These are phyloP conservation scores for Lepus europaeus DNA, from an alignment of 2,113 vertebrate species.

Conservation along the genomic window DNA sequence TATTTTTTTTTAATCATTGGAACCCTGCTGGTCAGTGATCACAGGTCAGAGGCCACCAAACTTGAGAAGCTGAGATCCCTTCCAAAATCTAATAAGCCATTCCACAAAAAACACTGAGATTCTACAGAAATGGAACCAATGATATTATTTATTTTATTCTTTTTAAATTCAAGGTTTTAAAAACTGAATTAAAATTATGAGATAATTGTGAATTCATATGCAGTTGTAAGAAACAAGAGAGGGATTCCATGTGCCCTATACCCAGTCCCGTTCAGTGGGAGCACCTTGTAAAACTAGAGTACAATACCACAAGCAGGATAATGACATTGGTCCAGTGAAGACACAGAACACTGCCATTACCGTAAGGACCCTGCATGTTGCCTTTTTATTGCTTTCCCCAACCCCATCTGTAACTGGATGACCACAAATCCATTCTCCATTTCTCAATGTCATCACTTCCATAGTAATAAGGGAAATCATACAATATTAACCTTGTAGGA, in stretches of 20 bases:
- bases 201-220: background rate
- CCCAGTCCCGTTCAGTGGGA: background rate
- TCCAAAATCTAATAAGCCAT: background rate
- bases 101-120: background rate
- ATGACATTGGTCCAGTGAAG: background rate
- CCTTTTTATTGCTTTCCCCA: background rate
- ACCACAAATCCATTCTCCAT: background rate
- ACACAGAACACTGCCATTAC: background rate
- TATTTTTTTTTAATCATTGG: background rate
- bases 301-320: background rate
- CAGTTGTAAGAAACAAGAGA: slow-evolving; percentile 8
- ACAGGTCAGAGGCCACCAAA: slow-evolving; percentile 11
- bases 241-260: background rate
- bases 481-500: slow-evolving; percentile 5
- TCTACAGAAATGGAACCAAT: background rate
- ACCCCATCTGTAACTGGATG: background rate
- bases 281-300: background rate
- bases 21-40: background rate
- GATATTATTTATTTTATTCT: background rate
- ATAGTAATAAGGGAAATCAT: slow-evolving; percentile 16
- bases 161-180: slow-evolving; percentile 10
- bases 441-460: background rate
- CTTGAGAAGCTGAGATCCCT: background rate
- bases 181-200: slow-evolving; percentile 1
- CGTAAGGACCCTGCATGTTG: background rate